Evolutionary conservation across 2,113 vertebrate species (phyloP).

Genomic region (Lasiurus borealis): DNA sequence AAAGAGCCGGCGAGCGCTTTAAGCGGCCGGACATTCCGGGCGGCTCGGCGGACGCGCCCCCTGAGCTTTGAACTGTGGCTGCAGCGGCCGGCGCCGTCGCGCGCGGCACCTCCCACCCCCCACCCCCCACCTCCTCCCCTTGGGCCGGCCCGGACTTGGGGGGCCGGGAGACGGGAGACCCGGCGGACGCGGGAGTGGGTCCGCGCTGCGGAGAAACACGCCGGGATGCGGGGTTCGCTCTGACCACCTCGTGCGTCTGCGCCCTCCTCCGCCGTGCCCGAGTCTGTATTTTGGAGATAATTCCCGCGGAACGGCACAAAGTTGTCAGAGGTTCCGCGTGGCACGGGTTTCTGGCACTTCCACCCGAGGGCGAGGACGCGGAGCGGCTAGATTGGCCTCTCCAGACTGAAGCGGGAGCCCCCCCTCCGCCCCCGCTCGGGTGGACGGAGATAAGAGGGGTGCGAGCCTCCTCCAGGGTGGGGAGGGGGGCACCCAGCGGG

Average conservation of each 20-base stretch:
- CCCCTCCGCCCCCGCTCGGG: background rate
- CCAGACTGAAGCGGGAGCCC: background rate
- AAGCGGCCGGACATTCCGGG: constrained; percentile 82
- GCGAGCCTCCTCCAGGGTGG: background rate
- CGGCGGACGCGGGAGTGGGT: background rate
- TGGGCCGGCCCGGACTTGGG: background rate
- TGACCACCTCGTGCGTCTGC: background rate
- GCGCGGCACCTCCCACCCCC: background rate
- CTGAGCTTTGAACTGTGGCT: constrained; percentile 77
- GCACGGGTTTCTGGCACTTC: background rate
- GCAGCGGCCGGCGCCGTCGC: constrained; percentile 54
- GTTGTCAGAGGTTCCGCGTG: constrained; percentile 52
- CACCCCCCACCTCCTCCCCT: background rate
- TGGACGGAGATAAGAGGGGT: background rate
- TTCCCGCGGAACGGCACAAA: constrained; percentile 63
- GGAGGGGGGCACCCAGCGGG: background rate
- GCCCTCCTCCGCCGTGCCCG: background rate
- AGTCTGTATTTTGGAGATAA: background rate
- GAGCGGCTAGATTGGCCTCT: background rate
- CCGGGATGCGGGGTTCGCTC: background rate
- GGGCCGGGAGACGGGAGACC: background rate
- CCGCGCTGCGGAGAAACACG: background rate
- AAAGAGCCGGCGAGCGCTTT: constrained; percentile 76
- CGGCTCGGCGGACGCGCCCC: constrained; percentile 79
- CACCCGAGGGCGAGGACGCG: background rate